Conservation (phyloP, 2,888 invertebrate genomes). For the Eulithis testata region DNA sequence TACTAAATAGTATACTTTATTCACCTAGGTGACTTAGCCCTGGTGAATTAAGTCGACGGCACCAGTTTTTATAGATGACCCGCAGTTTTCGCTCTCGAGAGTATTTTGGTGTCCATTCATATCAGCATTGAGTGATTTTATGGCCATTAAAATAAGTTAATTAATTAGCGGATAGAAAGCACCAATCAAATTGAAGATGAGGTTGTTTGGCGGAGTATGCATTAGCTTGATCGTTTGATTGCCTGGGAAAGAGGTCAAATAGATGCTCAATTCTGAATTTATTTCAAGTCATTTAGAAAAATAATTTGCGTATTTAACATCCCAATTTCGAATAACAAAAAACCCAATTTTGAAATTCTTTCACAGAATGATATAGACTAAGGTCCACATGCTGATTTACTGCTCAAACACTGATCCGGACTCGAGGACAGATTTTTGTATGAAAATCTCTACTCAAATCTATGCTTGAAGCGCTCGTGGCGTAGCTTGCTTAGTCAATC, state of each 20-base stretch:
- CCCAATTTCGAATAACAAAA: too few species aligned
- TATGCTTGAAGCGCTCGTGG: too few species aligned
- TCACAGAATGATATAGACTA: too few species aligned
- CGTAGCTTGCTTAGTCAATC: too few species aligned
- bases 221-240: constrained; percentile 23
- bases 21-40: background rate
- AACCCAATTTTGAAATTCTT: background rate
- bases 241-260: constrained; percentile 31
- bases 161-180: constrained; percentile 46
- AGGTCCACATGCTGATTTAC: too few species aligned
- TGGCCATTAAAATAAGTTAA: constrained; percentile 38
- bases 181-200: constrained; percentile 37
- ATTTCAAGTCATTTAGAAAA: constrained; percentile 20
- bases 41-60: background rate
- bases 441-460: too few species aligned
- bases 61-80: too few species aligned
- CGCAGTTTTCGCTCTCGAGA: background rate
- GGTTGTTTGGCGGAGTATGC: constrained; percentile 20
- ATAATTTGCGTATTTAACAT: constrained; percentile 5
- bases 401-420: too few species aligned
- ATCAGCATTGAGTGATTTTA: constrained; percentile 35
- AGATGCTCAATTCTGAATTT: constrained; percentile 12
- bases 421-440: too few species aligned
- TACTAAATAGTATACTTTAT: too few species aligned
- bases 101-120: constrained; percentile 24